Evolutionary conservation across 2,113 vertebrate species (phyloP).

Genomic region (Bolborhynchus lineola): DNA sequence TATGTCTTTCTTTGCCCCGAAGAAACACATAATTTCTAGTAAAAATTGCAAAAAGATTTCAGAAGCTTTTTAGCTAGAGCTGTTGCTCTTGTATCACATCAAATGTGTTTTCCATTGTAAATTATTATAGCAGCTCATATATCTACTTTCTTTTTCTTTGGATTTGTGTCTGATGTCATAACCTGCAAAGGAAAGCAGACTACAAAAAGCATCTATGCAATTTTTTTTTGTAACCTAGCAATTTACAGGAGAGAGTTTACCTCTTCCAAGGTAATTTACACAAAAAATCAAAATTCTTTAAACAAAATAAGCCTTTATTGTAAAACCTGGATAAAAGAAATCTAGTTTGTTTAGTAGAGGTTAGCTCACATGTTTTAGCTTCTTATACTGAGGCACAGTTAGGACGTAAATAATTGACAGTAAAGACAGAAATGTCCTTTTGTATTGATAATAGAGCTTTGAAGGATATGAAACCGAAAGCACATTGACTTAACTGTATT

Average conservation of each 20-base stretch:
- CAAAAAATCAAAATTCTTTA: background rate
- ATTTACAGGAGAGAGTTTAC: background rate
- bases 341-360: background rate
- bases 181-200: background rate
- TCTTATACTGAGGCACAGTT: background rate
- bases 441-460: background rate
- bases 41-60: background rate
- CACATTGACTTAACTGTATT: background rate
- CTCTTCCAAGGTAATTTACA: background rate
- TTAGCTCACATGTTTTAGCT: background rate
- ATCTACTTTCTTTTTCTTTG: background rate
- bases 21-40: background rate
- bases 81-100: background rate
- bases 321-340: background rate
- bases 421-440: background rate
- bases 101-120: background rate
- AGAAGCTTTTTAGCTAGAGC: background rate
- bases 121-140: background rate
- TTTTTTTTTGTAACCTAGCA: background rate
- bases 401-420: background rate
- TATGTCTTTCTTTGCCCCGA: background rate
- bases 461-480: background rate
- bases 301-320: background rate
- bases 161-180: background rate
- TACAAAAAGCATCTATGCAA: background rate